Conservation (phyloP, 2,888 invertebrate genomes). For the Leptinotarsa rubiginosa region DNA sequence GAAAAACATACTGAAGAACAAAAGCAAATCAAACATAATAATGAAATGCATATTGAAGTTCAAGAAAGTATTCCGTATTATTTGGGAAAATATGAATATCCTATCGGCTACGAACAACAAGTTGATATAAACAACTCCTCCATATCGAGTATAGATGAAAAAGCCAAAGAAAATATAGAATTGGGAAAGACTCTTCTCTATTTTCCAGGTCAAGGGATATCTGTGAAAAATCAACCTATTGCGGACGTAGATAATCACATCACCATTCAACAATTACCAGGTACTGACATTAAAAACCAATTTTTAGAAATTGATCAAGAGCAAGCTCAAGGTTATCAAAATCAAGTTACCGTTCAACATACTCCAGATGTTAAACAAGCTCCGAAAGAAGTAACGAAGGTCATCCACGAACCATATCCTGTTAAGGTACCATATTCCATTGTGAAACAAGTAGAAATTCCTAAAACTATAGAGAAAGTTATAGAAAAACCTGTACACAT, state of each 20-base stretch:
- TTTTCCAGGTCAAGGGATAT: constrained; percentile 44
- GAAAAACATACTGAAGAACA: constrained; percentile 43
- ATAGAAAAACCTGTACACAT: constrained; percentile 65
- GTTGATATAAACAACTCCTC: constrained; percentile 38
- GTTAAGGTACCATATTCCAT: constrained; percentile 57
- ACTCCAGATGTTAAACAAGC: constrained; percentile 45
- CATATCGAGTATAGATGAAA: constrained; percentile 53
- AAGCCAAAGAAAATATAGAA: constrained; percentile 66
- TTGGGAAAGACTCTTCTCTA: constrained; percentile 63
- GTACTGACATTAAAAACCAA: constrained; percentile 39
- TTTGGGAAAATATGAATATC: constrained; percentile 65
- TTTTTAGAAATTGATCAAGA: constrained; percentile 49
- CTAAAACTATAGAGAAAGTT: constrained; percentile 56
- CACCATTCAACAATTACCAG: constrained; percentile 42
- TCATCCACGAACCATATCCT: constrained; percentile 59
- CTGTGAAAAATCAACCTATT: background rate
- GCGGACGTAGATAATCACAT: constrained; percentile 39
- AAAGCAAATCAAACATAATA: constrained; percentile 56
- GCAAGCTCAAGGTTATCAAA: constrained; percentile 51
- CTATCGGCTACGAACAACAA: constrained; percentile 63
- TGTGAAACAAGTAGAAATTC: constrained; percentile 53
- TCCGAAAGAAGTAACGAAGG: constrained; percentile 65
- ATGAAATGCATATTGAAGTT: constrained; percentile 71
- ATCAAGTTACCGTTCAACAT: constrained; percentile 44
- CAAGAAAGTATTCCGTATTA: constrained; percentile 74